A percentile compares a stretch with the other conserved stretches of the same genome.
These are phyloP conservation scores for Pteronura brasiliensis DNA, from an alignment of 2,113 vertebrate species.

Conservation along the genomic window DNA sequence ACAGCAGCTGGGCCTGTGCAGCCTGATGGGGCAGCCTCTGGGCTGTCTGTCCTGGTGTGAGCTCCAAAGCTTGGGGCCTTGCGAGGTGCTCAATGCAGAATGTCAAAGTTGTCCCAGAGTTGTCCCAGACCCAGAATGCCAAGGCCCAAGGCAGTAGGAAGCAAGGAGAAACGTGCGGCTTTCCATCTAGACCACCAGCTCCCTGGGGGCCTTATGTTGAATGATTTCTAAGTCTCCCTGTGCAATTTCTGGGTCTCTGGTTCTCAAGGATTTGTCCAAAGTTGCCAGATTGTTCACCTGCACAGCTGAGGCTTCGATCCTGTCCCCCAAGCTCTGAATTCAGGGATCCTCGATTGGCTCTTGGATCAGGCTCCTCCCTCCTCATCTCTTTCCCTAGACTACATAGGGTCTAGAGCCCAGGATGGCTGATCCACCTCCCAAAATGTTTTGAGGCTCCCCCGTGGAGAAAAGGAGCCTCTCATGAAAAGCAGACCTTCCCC, in stretches of 20 bases:
- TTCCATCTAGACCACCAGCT: neutral
- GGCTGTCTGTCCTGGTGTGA: neutral
- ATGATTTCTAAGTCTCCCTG: neutral
- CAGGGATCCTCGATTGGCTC: neutral
- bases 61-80: fast-evolving
- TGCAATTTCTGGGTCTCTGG: neutral
- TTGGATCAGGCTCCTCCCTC: neutral
- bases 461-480: neutral
- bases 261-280: neutral
- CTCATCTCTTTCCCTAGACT: neutral
- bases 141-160: neutral
- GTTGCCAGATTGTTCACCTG: neutral
- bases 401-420: neutral
- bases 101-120: neutral
- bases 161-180: neutral
- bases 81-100: fast-evolving
- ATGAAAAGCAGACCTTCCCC: neutral
- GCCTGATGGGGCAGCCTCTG: neutral
- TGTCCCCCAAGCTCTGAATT: neutral
- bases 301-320: neutral
- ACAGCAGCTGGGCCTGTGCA: fast-evolving
- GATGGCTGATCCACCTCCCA: neutral
- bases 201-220: fast-evolving
- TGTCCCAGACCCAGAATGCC: neutral
- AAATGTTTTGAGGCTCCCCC: neutral